Evolutionary conservation across 2,113 vertebrate genomes (phyloP), one percentile per base, ranked within the genome.

Genomic region (Hippocampus comes): DNA sequence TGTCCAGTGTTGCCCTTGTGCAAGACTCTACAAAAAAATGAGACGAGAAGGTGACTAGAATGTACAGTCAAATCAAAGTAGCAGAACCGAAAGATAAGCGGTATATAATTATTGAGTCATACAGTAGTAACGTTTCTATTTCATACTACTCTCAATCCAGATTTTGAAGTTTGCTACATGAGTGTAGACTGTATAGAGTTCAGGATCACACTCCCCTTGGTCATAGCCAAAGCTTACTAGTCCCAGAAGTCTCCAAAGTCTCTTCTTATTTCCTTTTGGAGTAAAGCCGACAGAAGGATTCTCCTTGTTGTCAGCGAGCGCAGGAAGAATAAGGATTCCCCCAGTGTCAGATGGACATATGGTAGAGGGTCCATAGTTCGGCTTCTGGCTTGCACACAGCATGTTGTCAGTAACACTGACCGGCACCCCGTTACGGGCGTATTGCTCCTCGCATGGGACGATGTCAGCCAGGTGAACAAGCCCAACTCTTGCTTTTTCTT

Each of bases 221-320:
- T 97, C 95, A 17, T 98, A 96, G 71, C 97, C 96, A 89, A 97
- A 99, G 91, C 96, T 99, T 74, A 98, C 97, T 84, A 99, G 89
- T 63, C 96, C 97, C 82, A 97, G 84, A 61, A 99, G 93, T 71
- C 93, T 94, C 97, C 97, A 99, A 61, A 89, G 17, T 2, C 86
- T 85, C 66, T 64, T 81, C 80, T 38, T 38, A 38, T 89, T 91
- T 56, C 90, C 84, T 65, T 89, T 90, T 0, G 75, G 91, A 42
- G 70, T 42, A 0, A 59, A 18, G 46, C 70, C 20, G 8, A 61
- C 30, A 66, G 71, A 81, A 4, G 78, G 71, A 68, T 67, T 75
- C 11, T 17, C 73, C 5, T 72, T 61, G 48, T 72, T 74, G 9
- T 81, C 68, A 21, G 88, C 61, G 55, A 72, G 23, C 20, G 82